Evolutionary conservation across 2,888 invertebrate genomes (phyloP).

Genomic region (Heterodera filipjevi): DNA sequence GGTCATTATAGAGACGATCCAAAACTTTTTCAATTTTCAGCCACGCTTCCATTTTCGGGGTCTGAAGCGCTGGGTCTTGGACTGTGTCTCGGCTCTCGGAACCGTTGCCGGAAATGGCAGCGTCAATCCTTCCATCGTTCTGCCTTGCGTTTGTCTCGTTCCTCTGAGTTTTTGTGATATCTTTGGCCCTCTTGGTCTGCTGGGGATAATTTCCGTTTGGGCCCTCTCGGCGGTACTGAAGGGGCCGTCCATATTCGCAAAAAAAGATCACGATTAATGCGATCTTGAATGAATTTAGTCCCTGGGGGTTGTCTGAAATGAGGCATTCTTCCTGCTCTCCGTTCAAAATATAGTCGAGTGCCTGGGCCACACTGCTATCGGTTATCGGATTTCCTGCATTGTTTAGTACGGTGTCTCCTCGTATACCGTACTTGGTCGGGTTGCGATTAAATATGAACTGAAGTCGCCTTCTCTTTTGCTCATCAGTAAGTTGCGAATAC

Average conservation of each 20-base stretch:
- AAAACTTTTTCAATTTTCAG: background rate
- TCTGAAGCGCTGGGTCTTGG: background rate
- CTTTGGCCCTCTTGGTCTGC: background rate
- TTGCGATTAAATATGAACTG: background rate
- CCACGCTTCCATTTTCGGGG: background rate
- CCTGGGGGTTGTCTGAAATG: background rate
- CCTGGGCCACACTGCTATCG: background rate
- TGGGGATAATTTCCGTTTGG: background rate
- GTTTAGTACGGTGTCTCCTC: background rate
- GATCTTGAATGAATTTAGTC: background rate
- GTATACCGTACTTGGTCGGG: background rate
- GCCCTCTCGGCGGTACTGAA: background rate
- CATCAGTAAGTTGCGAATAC: background rate
- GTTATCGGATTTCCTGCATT: background rate
- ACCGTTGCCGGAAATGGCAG: background rate
- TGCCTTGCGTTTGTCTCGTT: background rate
- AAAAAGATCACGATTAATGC: background rate
- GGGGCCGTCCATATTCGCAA: background rate
- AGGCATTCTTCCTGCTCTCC: background rate
- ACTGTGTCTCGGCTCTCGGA: background rate
- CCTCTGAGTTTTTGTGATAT: background rate
- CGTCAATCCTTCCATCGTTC: background rate
- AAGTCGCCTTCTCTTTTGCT: background rate
- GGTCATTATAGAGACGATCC: constrained; percentile 7
- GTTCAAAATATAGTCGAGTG: background rate